Base-by-base conservation (phyloP, 2,113 vertebrate genomes). In the Athene noctua region DNA sequence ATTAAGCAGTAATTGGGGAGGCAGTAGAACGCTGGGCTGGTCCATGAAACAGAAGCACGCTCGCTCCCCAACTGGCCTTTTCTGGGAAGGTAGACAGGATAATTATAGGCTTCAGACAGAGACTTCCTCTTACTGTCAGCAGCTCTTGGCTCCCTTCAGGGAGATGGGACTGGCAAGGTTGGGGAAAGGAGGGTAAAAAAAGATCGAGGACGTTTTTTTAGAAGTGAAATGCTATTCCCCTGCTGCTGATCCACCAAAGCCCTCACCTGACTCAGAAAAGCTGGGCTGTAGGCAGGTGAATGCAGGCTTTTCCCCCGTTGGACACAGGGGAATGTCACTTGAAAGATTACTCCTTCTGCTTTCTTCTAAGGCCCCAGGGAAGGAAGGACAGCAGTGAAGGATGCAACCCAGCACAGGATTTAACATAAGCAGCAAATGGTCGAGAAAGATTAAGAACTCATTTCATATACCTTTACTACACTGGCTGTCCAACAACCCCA, bases 31-130 rank as follows among this genome's bases (percentile, higher is more conserved):
- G 49, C 86, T 40, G 75, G 82, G 91, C 86, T 47, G 90, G 61
- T 4, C 85, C 5, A 0, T 26, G 94, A 46, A 94, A 32, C 66
- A 52, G 63, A 65, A 96, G 91, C 68, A 15, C 4, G 2, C 87
- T 93, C 40, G 7, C 87, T 97, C 91, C 93, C 90, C 94, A 92
- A 95, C 96, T 96, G 97, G 93, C 93, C 96, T 92, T 92, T 95
- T 93, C 95, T 93, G 96, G 94, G 96, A 96, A 97, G 94, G 90
- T 92, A 97, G 97, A 96, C 96, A 96, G 96, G 96, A 97, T 97
- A 97, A 97, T 97, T 97, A 97, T 88, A 96, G 96, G 83, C 95
- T 94, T 96, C 92, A 95, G 94, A 90, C 84, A 74, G 93, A 96
- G 93, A 94, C 90, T 96, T 97, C 96, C 96, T 97, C 90, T 96